Percentiles rank a stretch among this genome's conserved stretches.
phyloP scores from a whole-genome alignment of 2,797 vertebrate species.

The Tenualosa thibaudeaui region DNA sequence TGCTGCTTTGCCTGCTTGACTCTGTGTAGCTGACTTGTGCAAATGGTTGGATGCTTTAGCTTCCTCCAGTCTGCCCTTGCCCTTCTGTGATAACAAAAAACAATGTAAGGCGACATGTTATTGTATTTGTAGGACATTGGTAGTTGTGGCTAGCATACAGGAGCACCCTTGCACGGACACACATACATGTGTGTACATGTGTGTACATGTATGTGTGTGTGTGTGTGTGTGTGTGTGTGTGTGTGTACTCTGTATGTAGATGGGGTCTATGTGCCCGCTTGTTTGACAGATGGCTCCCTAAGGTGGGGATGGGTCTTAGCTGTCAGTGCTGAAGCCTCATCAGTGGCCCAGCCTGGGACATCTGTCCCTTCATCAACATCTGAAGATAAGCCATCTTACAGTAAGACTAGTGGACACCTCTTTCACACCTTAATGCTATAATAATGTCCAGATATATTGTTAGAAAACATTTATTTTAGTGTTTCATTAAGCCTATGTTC shows the following conservation, averaged over 20 bases:
- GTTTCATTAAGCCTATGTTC: background rate
- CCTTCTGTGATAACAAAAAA: constrained; percentile 28
- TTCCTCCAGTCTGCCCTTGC: background rate
- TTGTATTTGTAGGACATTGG: constrained; percentile 41
- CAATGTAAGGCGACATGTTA: constrained; percentile 41
- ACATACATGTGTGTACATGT: background rate
- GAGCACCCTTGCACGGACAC: background rate
- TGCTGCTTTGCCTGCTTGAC: background rate
- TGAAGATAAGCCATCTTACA: background rate
- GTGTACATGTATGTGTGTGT: background rate
- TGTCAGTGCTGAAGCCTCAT: constrained; percentile 7
- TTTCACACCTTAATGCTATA: background rate
- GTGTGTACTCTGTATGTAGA: background rate
- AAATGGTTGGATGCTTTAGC: background rate
- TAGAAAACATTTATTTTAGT: too few species aligned
- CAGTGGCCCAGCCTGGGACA: background rate
- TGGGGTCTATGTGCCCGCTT: background rate
- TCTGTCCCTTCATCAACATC: background rate
- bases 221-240: background rate
- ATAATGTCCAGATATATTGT: background rate
- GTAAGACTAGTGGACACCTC: background rate
- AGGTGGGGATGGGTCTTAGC: background rate
- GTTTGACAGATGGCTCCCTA: constrained; percentile 31
- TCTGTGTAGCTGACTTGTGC: background rate
- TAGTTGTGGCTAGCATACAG: constrained; percentile 19